A percentile compares a stretch with the other conserved stretches of the same genome.
Conservation (phyloP, 2,888 invertebrate genomes). For the Amblyteles armatorius region DNA sequence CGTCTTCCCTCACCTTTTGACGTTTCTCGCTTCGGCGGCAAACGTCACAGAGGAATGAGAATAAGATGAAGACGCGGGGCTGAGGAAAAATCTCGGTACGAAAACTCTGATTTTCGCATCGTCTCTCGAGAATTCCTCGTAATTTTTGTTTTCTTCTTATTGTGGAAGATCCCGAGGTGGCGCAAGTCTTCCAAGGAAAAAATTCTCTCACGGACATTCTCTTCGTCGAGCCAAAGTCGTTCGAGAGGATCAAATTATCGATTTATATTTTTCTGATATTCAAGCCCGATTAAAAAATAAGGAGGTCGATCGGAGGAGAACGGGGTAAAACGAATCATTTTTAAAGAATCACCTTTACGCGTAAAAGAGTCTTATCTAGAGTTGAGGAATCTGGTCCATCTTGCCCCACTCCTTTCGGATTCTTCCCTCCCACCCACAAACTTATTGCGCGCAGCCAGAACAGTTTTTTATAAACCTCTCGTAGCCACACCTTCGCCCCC, state of each 20-base stretch:
- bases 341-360: no score
- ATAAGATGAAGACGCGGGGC: background rate
- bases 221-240: background rate
- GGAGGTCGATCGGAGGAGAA: background rate
- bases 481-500: background rate
- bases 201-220: no score
- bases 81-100: background rate
- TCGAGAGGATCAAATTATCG: background rate
- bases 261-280: background rate
- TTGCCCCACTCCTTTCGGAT: no score
- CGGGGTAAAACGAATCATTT: no score
- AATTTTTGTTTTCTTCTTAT: background rate
- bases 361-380: no score
- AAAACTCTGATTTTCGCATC: constrained; percentile 42
- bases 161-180: background rate
- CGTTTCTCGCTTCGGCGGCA: background rate
- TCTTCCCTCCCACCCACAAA: no score
- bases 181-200: background rate
- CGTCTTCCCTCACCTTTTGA: background rate
- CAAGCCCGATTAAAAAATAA: background rate
- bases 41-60: background rate
- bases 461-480: constrained; percentile 18
- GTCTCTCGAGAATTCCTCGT: background rate
- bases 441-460: no score
- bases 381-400: no score